Percentiles rank a stretch among this genome's conserved stretches.
Evolutionary conservation across 1,140 invertebrate species (phyloP).

Genomic region (Drosophila sp.): DNA sequence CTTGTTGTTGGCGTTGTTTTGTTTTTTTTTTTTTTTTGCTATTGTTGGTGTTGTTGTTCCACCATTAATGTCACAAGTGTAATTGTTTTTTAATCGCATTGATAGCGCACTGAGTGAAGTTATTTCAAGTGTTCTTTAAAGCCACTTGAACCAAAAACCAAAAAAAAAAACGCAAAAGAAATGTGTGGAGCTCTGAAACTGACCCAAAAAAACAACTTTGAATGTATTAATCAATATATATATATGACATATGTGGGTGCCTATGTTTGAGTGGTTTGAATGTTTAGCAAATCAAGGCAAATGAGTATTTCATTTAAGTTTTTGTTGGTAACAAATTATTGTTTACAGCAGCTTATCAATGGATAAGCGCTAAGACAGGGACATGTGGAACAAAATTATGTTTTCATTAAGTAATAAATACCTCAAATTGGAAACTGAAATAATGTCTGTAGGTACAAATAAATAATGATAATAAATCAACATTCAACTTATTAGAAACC

Average conservation of each 20-base stretch:
- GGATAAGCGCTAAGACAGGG: conserved; percentile 7
- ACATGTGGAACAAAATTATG: too few relatives aligned
- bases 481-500: too few relatives aligned
- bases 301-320: conserved; percentile 31
- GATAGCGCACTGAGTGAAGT: conserved; percentile 67
- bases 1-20: neutral
- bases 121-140: conserved; percentile 72
- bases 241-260: conserved; percentile 13
- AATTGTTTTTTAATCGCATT: conserved; percentile 80
- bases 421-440: too few relatives aligned
- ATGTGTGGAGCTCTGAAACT: conserved; percentile 59
- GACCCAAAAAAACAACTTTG: conserved; percentile 71
- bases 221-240: conserved; percentile 4
- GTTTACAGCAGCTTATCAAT: too few relatives aligned
- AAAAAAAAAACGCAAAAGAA: conserved; percentile 2
- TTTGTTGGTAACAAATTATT: too few relatives aligned
- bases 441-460: too few relatives aligned
- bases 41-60: conserved; percentile 22
- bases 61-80: conserved; percentile 78
- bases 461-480: too few relatives aligned
- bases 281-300: conserved; percentile 38
- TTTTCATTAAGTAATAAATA: too few relatives aligned
- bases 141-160: conserved; percentile 52
- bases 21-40: too few relatives aligned
- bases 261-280: neutral